Conservation (phyloP, 2,888 invertebrate genomes). For the Enchytraeus crypticus region DNA sequence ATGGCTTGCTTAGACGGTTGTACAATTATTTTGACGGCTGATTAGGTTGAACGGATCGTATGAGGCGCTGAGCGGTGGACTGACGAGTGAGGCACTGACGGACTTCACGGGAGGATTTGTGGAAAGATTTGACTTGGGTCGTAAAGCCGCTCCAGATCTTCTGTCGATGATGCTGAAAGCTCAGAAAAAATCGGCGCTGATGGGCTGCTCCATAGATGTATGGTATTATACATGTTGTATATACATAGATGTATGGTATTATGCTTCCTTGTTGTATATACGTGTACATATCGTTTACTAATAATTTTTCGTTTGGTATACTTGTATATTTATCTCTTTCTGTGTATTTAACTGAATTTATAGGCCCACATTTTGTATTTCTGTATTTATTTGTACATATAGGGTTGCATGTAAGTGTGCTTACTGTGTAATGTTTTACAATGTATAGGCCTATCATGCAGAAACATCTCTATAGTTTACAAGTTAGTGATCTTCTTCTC, state of each 20-base stretch:
- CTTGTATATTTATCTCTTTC: neutral
- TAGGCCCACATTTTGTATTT: neutral
- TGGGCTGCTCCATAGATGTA: conserved; percentile 81
- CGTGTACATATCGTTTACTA: neutral
- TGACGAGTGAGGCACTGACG: conserved; percentile 61
- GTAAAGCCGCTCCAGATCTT: conserved; percentile 56
- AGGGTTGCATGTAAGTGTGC: too few species aligned
- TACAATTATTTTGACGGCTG: too few species aligned
- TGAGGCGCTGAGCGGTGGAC: conserved; percentile 55
- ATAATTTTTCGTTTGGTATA: neutral
- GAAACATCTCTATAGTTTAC: too few species aligned
- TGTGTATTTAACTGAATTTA: neutral
- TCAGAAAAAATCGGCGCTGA: conserved; percentile 73
- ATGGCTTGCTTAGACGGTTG: too few species aligned
- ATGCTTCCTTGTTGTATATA: neutral
- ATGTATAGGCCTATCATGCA: too few species aligned
- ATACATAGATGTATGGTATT: neutral
- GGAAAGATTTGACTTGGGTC: conserved; percentile 59
- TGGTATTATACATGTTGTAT: too few species aligned
- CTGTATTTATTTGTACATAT: neutral
- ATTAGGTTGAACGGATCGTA: conserved; percentile 13
- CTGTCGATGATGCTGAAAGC: conserved; percentile 80
- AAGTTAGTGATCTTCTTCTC: too few species aligned
- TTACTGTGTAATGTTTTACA: too few species aligned
- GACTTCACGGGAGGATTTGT: conserved; percentile 67